These are phyloP conservation scores for Andrena chrysosceles DNA, from an alignment of 2,888 invertebrate species.

Conservation along the genomic window DNA sequence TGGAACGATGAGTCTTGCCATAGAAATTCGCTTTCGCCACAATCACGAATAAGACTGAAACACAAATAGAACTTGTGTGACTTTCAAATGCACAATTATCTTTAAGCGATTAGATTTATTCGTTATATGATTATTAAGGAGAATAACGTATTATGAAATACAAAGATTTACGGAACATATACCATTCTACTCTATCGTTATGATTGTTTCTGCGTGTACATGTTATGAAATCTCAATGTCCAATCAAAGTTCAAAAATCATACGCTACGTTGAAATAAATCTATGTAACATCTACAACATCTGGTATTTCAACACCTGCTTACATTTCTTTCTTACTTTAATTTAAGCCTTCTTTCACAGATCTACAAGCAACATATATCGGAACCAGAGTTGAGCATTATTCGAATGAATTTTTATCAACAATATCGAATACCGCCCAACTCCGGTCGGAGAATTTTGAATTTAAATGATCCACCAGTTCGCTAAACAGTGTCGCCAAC, in stretches of 20 bases:
- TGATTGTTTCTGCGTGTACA: slow-evolving; percentile 80
- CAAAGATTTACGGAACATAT: slow-evolving; percentile 71
- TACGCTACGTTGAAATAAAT: slow-evolving; percentile 78
- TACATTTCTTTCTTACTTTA: not conserved
- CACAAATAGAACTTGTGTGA: slow-evolving; percentile 65
- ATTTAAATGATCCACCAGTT: not conserved
- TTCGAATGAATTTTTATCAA: too few species aligned
- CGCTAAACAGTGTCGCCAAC: not conserved
- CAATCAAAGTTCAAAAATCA: slow-evolving; percentile 77
- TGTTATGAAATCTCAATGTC: slow-evolving; percentile 80
- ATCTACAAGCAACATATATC: too few species aligned
- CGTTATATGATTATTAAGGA: slow-evolving; percentile 73
- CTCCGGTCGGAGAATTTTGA: not conserved
- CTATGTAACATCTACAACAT: slow-evolving; percentile 61
- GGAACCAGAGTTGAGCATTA: too few species aligned
- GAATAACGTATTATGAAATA: slow-evolving; percentile 60
- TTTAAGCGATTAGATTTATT: slow-evolving; percentile 67
- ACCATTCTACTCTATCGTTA: slow-evolving; percentile 78
- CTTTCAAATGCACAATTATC: slow-evolving; percentile 77
- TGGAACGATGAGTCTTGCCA: slow-evolving; percentile 18
- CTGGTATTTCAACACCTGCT: slow-evolving; percentile 1
- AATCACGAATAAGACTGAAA: slow-evolving; percentile 46
- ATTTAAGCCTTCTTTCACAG: not conserved
- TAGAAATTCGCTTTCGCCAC: slow-evolving; percentile 27
- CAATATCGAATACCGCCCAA: too few species aligned